phyloP scores from a whole-genome alignment of 2,113 vertebrate genomes.

The Pluvialis apricaria region DNA sequence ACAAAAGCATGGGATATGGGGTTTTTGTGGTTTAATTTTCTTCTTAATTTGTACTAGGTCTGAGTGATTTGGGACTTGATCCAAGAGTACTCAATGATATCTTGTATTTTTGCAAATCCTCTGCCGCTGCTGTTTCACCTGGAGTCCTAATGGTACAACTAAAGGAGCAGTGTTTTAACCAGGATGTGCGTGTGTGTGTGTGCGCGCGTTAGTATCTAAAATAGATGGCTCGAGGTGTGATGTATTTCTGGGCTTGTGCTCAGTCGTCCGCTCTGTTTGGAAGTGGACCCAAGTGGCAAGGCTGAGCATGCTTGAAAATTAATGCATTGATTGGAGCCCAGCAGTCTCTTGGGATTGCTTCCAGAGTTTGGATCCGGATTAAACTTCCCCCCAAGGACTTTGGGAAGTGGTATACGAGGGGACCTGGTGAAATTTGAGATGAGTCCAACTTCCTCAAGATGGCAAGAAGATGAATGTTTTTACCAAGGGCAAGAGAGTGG shows the following conservation, averaged over 20 bases:
- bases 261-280: neutral
- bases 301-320: constrained; percentile 41
- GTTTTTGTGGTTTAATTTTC: neutral
- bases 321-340: constrained; percentile 8
- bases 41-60: neutral
- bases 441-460: constrained; percentile 54
- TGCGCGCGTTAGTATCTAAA: neutral
- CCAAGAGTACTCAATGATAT: neutral
- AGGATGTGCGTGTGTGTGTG: neutral
- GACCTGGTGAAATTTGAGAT: constrained; percentile 54
- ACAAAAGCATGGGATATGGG: neutral
- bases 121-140: neutral
- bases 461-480: constrained; percentile 62
- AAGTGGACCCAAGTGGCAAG: constrained; percentile 29
- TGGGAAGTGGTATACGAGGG: constrained; percentile 36
- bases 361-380: constrained; percentile 54
- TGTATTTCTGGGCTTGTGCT: neutral
- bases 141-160: neutral
- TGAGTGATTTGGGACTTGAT: neutral
- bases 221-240: neutral
- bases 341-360: constrained; percentile 15
- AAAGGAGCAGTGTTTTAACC: neutral
- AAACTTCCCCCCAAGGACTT: constrained; percentile 52
- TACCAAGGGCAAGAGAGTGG: constrained; percentile 53
- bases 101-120: neutral